Evolutionary conservation across 2,113 vertebrate species (phyloP).

Genomic region (Danionella cerebrum): DNA sequence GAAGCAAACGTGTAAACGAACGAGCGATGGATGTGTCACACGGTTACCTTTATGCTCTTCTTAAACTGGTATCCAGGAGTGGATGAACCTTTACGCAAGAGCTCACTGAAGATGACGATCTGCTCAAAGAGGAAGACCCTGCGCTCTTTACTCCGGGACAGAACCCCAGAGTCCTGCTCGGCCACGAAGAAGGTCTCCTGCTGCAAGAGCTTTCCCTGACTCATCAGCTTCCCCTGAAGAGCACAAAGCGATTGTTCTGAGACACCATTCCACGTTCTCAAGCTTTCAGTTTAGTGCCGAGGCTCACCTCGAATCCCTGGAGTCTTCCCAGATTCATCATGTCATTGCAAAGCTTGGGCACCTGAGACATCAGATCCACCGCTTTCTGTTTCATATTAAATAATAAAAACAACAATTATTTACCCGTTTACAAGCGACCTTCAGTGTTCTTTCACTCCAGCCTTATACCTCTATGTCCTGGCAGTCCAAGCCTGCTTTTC

Average conservation of each 20-base stretch:
- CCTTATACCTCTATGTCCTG: slow-evolving; percentile 84
- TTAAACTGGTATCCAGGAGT: slow-evolving; percentile 93
- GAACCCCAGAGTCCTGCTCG: slow-evolving; percentile 83
- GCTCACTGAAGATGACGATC: slow-evolving; percentile 97
- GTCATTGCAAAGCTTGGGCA: slow-evolving; percentile 97
- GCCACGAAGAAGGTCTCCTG: slow-evolving; percentile 97
- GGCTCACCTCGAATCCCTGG: slow-evolving; percentile 93
- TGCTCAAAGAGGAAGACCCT: slow-evolving; percentile 97
- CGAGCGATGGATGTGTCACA: no score
- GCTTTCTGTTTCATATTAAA: slow-evolving; percentile 65
- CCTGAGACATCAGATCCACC: slow-evolving; percentile 93
- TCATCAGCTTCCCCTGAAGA: slow-evolving; percentile 84
- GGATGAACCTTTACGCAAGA: slow-evolving; percentile 93
- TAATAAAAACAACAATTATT: neutral
- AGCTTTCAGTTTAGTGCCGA: no score
- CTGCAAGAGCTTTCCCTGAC: slow-evolving; percentile 92
- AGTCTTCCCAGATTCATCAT: slow-evolving; percentile 98
- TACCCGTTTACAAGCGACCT: no score
- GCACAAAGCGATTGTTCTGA: neutral
- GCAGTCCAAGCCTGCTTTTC: slow-evolving; percentile 90
- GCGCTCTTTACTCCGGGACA: slow-evolving; percentile 90
- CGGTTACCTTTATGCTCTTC: slow-evolving; percentile 86
- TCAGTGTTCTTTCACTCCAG: no score
- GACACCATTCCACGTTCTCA: no score
- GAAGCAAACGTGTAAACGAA: no score